Evolutionary conservation across 2,797 vertebrate species (phyloP).

Genomic region (Myotis planiceps): DNA sequence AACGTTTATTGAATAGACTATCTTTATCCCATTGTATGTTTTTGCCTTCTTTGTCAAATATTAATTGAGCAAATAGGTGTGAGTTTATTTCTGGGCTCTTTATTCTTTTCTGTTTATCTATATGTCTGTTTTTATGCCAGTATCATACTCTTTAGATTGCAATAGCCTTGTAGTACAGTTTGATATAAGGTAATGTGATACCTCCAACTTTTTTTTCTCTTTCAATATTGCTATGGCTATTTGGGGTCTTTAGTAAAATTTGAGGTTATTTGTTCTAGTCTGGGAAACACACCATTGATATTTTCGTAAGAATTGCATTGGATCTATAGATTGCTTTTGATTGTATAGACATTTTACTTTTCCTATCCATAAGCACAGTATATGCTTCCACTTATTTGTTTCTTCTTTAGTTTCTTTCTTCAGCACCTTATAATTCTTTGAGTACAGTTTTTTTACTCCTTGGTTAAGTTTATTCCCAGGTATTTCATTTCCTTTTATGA

Average conservation of each 20-base stretch:
- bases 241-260: background rate
- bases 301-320: background rate
- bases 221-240: background rate
- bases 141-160: background rate
- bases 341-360: background rate
- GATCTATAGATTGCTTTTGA: background rate
- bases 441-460: background rate
- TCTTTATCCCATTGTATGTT: background rate
- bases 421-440: background rate
- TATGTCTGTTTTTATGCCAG: background rate
- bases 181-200: background rate
- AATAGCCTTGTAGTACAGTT: background rate
- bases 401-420: background rate
- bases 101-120: background rate
- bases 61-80: background rate
- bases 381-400: background rate
- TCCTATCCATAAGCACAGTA: background rate
- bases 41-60: background rate
- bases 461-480: background rate
- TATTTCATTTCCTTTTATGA: background rate
- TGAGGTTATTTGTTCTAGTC: background rate
- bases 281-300: background rate
- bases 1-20: background rate
- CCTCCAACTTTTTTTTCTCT: background rate
- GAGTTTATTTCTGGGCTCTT: background rate